Conservation (phyloP, 2,113 vertebrate genomes). For the Lucifuga dentata region DNA sequence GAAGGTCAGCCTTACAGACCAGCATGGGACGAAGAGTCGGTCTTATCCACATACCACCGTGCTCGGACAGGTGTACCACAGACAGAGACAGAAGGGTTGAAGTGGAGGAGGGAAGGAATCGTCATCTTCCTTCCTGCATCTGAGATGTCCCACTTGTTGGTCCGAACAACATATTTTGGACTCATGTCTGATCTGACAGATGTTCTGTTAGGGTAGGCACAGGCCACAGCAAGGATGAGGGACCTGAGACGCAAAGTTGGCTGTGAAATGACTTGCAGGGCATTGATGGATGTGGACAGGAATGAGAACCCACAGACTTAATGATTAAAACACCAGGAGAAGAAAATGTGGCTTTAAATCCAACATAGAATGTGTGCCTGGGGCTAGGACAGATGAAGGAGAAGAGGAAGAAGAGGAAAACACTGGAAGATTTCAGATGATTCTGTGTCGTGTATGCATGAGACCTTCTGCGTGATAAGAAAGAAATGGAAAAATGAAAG, state of each 20-base stretch:
- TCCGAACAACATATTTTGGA: slow-evolving; percentile 18
- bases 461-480: slow-evolving; percentile 35
- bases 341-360: slow-evolving; percentile 56
- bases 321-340: slow-evolving; percentile 57
- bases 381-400: slow-evolving; percentile 44
- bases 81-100: slow-evolving; percentile 24
- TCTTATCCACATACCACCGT: slow-evolving; percentile 44
- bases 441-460: slow-evolving; percentile 34
- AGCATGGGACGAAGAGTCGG: slow-evolving; percentile 40
- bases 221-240: slow-evolving; percentile 20
- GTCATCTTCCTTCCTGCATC: slow-evolving; percentile 2
- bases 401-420: slow-evolving; percentile 23
- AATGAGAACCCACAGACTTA: slow-evolving; percentile 38
- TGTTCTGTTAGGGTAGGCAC: slow-evolving; percentile 34
- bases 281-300: slow-evolving; percentile 35
- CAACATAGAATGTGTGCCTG: slow-evolving; percentile 24
- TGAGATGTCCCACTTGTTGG: neutral
- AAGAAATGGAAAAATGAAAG: slow-evolving; percentile 14
- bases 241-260: slow-evolving; percentile 14
- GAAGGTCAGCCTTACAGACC: slow-evolving; percentile 71
- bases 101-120: slow-evolving; percentile 23
- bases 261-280: slow-evolving; percentile 8
- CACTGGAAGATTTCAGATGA: slow-evolving; percentile 43
- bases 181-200: slow-evolving; percentile 18
- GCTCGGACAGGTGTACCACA: slow-evolving; percentile 45